Evolutionary conservation across 1,140 invertebrate species (phyloP), one percentile per base, ranked within the genome.

Genomic region (Whitmania pigra): DNA sequence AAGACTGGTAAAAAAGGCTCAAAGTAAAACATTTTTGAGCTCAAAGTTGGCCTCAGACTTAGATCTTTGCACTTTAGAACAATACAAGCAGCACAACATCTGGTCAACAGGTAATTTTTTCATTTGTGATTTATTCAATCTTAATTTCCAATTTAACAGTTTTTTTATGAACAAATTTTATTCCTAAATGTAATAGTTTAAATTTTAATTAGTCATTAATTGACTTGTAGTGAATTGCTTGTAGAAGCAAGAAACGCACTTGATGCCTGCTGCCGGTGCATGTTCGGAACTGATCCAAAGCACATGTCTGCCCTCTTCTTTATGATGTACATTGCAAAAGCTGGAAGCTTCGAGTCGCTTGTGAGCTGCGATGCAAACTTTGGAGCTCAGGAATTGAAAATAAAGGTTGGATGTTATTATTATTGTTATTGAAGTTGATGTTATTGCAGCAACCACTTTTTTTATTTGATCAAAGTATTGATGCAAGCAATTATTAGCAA

Each of bases 261-360:
- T 54, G 69, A 76, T 29, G 74, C 78, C 49, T 77, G 77, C 20
- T 68, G 71, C 7, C 74, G 80, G 55, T 76, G 73, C 22, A 77
- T 82, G 31, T 77, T 80, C 72, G 81, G 81, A 27, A 73, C 75
- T n/a, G 82, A 84, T 63, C 40, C 76, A 11, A 77, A 75, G 17
- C 79, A 84, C 75, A 76, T 84, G 13, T 83, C 82, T 13, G 68
- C 80, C 15, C 75, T 84, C 40, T 84, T 79, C 75, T 81, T 77
- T 53, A 72, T 84, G 17, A 78, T 76, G 60, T 83, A 84, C 72
- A 70, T 78, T n/a, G 78, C 76, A 70, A 78, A 79, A 29, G 80
- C 80, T 69, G 81, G 79, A 22, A 79, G 80, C 0, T 71, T 83
- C 0, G 73, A 78, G 40, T 74, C 78, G 11, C 69, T 83, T 5